Base-by-base conservation (phyloP, 2,113 vertebrate species). In the Morone chrysops region DNA sequence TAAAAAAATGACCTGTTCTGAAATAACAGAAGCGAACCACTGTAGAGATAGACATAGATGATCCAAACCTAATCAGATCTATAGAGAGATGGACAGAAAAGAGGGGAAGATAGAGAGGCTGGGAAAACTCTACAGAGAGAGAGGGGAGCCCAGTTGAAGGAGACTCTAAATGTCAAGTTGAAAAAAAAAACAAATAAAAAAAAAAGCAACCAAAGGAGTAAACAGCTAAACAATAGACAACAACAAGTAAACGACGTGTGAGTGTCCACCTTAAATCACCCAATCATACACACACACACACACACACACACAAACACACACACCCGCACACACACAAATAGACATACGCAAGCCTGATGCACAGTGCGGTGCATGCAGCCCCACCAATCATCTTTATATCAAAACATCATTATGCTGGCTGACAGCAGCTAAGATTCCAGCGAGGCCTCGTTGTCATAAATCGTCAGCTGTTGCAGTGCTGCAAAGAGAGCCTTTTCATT, bases 331-430 rank as follows among this genome's bases (percentile, higher is more conserved):
- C 40, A 31, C 31, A 31, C 31, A 31, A 31, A 31, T 31, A 31
- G 31, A 31, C 53, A 10, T 25, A 53, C 67, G 41, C 66, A 53
- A 65, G 89, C 85, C 69, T 51, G 71, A 81, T 82, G 81, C 90
- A 85, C 87, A 86, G 90, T 82, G 76, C 84, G 16, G 84, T 53
- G 13, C 90, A 87, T 95, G 94, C 92, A 92, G 95, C 95, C 94
- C 91, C 95, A 97, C 96, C 96, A 96, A 97, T 98, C 97, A 97
- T 97, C 94, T 96, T 97, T 97, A 97, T 97, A 97, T 97, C 91
- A 94, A 97, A 97, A 96, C 94, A 95, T 97, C 97, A 97, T 97
- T 96, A 97, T 96, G 95, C 96, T 93, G 96, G 94, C 95, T 97
- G 97, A 97, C 96, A 98, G 96, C 95, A 68, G 79, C 93, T 97